These are phyloP conservation scores for Caradrina clavipalpis DNA, from an alignment of 2,888 invertebrate genomes.

Conservation along the genomic window DNA sequence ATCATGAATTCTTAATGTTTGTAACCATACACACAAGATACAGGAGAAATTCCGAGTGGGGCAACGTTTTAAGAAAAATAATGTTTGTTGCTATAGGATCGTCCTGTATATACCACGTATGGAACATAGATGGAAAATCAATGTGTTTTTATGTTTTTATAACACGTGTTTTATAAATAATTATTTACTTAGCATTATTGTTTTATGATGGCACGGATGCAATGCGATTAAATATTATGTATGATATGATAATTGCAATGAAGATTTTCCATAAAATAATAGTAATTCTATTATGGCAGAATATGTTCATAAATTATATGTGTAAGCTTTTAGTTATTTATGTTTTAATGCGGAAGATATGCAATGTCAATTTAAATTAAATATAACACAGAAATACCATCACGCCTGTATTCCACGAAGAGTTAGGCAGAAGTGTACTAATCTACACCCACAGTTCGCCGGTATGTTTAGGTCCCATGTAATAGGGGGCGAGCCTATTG, in stretches of 20 bases:
- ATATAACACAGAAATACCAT: too few species aligned
- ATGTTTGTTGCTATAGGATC: too few species aligned
- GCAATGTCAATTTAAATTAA: too few species aligned
- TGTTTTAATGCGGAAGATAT: neutral
- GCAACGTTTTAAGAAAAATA: too few species aligned
- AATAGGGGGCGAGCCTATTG: too few species aligned
- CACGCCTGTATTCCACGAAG: too few species aligned
- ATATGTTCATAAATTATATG: neutral
- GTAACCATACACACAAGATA: too few species aligned
- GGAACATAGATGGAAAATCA: conserved; percentile 8
- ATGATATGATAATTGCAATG: conserved; percentile 25
- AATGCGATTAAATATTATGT: conserved; percentile 21
- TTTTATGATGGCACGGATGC: conserved; percentile 6
- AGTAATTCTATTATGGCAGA: conserved; percentile 8
- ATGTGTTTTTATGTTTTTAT: conserved; percentile 18
- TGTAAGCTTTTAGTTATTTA: neutral
- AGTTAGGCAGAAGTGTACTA: too few species aligned
- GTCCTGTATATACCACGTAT: conserved; percentile 1
- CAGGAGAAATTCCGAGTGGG: too few species aligned
- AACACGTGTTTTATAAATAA: conserved; percentile 20
- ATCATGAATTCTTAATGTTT: too few species aligned
- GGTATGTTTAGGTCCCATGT: too few species aligned
- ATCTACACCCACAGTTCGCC: too few species aligned
- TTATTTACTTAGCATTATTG: conserved; percentile 21
- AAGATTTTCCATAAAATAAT: conserved; percentile 30